These are phyloP conservation scores for Chrysina gloriosa DNA, from an alignment of 2,888 invertebrate species.

Conservation along the genomic window DNA sequence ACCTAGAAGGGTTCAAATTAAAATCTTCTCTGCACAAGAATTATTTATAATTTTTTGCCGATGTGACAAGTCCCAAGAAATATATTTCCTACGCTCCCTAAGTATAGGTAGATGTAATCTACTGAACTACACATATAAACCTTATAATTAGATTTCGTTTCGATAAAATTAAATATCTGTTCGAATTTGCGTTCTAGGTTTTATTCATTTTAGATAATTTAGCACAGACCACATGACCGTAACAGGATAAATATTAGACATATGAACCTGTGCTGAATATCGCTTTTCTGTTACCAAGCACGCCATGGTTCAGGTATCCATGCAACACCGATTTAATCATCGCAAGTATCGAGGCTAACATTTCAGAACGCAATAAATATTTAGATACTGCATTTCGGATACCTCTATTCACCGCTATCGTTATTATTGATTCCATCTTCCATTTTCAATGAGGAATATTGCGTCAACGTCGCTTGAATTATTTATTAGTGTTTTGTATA, in stretches of 20 bases:
- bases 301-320: background rate
- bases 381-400: slow-evolving; percentile 19
- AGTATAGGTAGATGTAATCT: too few relatives aligned
- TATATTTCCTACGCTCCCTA: too few relatives aligned
- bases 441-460: slow-evolving; percentile 17
- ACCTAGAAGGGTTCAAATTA: too few relatives aligned
- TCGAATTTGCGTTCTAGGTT: background rate
- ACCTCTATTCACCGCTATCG: slow-evolving; percentile 15
- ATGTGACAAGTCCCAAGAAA: too few relatives aligned
- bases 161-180: too few relatives aligned
- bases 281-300: background rate
- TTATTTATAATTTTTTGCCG: too few relatives aligned
- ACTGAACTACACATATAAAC: too few relatives aligned
- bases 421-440: slow-evolving; percentile 7
- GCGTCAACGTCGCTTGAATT: background rate
- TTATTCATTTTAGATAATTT: background rate
- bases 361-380: slow-evolving; percentile 24
- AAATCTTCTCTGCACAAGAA: too few relatives aligned
- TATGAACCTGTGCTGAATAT: background rate
- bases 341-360: slow-evolving; percentile 2
- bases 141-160: too few relatives aligned
- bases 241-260: slow-evolving; percentile 7
- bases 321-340: slow-evolving; percentile 4
- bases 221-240: background rate
- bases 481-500: background rate